These are phyloP conservation scores for Lordiphosa andalusiaca DNA, from an alignment of 2,888 invertebrate species.

Conservation along the genomic window DNA sequence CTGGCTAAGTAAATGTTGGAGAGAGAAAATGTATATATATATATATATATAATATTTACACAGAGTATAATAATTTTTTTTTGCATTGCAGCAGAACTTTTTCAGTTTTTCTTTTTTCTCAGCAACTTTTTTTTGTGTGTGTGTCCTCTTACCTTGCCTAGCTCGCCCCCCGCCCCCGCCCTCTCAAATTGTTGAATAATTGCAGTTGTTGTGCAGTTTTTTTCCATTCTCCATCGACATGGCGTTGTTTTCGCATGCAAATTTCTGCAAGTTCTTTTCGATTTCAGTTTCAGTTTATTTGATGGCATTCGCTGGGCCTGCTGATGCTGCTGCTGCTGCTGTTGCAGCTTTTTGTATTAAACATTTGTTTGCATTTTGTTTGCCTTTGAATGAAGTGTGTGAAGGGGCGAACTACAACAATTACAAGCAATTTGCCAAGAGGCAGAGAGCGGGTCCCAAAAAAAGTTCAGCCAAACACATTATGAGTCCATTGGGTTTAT, in stretches of 20 bases:
- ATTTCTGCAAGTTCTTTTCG: slow-evolving; percentile 7
- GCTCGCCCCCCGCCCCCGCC: slow-evolving; percentile 31
- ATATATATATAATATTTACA: slow-evolving; percentile 3
- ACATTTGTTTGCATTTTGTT: too few species aligned
- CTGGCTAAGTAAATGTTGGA: neutral
- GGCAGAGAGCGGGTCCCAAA: too few species aligned
- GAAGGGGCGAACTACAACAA: too few species aligned
- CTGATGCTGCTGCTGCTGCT: too few species aligned
- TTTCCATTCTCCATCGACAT: slow-evolving; percentile 33
- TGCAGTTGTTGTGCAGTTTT: slow-evolving; percentile 54
- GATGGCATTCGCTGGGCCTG: too few species aligned
- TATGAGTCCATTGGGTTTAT: slow-evolving; percentile 4
- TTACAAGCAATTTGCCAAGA: too few species aligned
- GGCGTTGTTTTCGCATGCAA: slow-evolving; percentile 31
- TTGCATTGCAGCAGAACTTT: slow-evolving; percentile 30
- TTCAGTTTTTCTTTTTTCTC: neutral
- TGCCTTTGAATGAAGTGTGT: too few species aligned
- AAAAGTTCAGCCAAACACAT: neutral
- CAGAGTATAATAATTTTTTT: slow-evolving; percentile 6
- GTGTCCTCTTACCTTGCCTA: neutral
- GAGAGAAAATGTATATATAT: neutral
- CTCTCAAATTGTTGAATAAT: slow-evolving; percentile 69
- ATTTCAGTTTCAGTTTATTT: too few species aligned
- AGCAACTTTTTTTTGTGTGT: slow-evolving; percentile 19
- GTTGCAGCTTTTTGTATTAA: too few species aligned